A percentile compares a stretch with the other conserved stretches of the same genome.
These are phyloP conservation scores for Heliconius hortense DNA, from an alignment of 2,888 invertebrate species.

Conservation along the genomic window DNA sequence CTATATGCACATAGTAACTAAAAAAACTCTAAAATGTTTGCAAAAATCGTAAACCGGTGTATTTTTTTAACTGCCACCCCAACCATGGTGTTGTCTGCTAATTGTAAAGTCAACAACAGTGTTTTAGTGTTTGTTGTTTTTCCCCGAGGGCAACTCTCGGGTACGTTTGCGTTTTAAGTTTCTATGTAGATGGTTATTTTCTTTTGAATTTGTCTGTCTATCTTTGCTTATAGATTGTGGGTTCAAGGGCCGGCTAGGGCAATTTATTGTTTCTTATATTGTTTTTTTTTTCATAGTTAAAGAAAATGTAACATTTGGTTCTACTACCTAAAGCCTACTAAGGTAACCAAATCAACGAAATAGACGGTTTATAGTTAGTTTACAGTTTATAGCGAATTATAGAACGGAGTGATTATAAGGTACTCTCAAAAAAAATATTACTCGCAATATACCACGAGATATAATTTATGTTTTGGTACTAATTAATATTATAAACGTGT, in stretches of 20 bases:
- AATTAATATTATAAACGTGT: neutral
- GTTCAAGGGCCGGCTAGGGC: too few relatives aligned
- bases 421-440: too few relatives aligned
- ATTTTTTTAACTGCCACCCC: conserved; percentile 36
- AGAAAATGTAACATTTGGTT: too few relatives aligned
- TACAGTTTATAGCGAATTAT: too few relatives aligned
- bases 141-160: conserved; percentile 52
- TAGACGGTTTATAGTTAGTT: too few relatives aligned
- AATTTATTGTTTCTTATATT: neutral
- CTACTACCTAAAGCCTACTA: too few relatives aligned
- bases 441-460: neutral
- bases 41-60: conserved; percentile 28
- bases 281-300: too few relatives aligned
- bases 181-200: conserved; percentile 1
- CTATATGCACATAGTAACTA: neutral
- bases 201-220: neutral
- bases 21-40: conserved; percentile 11
- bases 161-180: conserved; percentile 5
- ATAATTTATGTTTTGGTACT: neutral
- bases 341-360: too few relatives aligned
- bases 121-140: conserved; percentile 61
- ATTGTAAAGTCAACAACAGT: conserved; percentile 64
- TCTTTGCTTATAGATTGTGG: neutral
- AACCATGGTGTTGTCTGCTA: conserved; percentile 50
- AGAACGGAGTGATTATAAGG: too few relatives aligned